These are phyloP conservation scores for Papilio xuthus DNA, from an alignment of 1,140 invertebrate genomes.

Conservation along the genomic window DNA sequence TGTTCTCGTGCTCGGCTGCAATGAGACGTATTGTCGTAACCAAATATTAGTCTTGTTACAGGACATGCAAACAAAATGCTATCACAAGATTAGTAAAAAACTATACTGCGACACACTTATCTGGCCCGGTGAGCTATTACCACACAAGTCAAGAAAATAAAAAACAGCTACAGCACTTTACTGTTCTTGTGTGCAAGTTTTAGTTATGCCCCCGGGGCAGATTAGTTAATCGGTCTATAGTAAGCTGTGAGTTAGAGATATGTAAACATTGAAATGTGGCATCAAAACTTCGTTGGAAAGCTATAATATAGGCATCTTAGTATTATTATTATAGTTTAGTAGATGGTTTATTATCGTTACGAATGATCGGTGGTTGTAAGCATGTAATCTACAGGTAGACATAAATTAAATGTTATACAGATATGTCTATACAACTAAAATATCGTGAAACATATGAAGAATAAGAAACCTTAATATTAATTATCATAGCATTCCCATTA, in stretches of 20 bases:
- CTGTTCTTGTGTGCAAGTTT: not conserved
- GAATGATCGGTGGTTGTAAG: not conserved
- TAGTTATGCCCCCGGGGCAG: not conserved
- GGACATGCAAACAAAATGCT: conserved; percentile 30
- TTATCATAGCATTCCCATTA: not conserved
- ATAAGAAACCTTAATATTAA: not conserved
- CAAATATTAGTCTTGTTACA: conserved; percentile 57
- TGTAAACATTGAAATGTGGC: not conserved
- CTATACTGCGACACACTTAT: not conserved
- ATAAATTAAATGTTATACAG: too few species aligned
- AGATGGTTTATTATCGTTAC: not conserved
- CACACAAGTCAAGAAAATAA: too few species aligned
- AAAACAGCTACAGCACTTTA: too few species aligned
- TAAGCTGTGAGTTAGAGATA: not conserved
- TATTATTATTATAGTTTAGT: not conserved
- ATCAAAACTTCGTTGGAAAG: not conserved
- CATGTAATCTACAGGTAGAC: too few species aligned
- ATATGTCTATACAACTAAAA: too few species aligned
- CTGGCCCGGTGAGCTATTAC: not conserved
- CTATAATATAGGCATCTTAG: not conserved
- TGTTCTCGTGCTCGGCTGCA: conserved; percentile 62
- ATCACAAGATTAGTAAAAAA: not conserved
- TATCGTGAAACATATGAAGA: not conserved
- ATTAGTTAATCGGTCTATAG: not conserved
- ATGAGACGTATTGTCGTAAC: conserved; percentile 57